A percentile compares a stretch with the other conserved stretches of the same genome.
Conservation (phyloP, 2,888 invertebrate species). For the Formica aserva region DNA sequence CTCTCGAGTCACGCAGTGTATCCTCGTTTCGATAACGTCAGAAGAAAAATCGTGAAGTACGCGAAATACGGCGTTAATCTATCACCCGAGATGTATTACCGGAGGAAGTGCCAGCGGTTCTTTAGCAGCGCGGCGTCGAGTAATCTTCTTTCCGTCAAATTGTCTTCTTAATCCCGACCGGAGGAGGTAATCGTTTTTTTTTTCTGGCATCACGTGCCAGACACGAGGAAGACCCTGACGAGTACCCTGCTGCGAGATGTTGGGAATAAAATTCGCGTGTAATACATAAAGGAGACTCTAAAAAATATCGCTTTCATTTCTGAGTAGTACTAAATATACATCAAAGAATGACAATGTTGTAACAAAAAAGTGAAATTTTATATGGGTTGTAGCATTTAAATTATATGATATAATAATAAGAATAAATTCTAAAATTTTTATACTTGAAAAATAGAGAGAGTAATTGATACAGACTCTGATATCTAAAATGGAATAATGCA, state of each 20-base stretch:
- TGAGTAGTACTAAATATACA: neutral
- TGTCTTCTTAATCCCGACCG: conserved; percentile 38
- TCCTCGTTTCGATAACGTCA: conserved; percentile 68
- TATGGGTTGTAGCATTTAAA: neutral
- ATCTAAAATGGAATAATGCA: too few relatives aligned
- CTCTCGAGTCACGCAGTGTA: conserved; percentile 49
- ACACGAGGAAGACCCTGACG: neutral
- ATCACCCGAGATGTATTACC: conserved; percentile 68
- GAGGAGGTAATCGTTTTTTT: neutral
- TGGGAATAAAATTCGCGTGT: conserved; percentile 15
- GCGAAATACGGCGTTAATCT: conserved; percentile 72
- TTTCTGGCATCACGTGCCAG: conserved; percentile 23
- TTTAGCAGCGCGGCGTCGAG: conserved; percentile 9
- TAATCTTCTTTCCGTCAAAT: conserved; percentile 46
- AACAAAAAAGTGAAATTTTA: neutral
- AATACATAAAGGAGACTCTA: neutral
- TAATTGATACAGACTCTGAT: too few relatives aligned
- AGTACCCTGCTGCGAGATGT: conserved; percentile 40
- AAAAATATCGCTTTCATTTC: neutral
- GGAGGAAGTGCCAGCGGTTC: conserved; percentile 61
- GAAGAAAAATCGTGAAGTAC: conserved; percentile 70
- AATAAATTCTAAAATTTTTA: neutral
- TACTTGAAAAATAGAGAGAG: neutral
- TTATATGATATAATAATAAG: neutral
- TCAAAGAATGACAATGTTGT: neutral